Evolutionary conservation across 2,113 vertebrate species (phyloP).

Genomic region (Nycticebus coucang): DNA sequence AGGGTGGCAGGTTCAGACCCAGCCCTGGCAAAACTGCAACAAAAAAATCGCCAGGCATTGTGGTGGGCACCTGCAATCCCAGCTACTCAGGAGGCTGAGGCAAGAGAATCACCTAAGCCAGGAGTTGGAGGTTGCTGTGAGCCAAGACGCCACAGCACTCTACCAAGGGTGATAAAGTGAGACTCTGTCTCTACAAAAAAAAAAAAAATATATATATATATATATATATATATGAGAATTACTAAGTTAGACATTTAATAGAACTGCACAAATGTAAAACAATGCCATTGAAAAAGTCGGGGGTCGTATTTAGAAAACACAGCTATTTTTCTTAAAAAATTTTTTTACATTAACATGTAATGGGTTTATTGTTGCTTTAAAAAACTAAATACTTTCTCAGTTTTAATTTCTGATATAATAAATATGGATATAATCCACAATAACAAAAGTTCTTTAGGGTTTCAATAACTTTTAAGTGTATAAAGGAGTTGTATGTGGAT

Average conservation of each 20-base stretch:
- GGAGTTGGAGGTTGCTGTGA: no score
- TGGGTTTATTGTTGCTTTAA: not conserved
- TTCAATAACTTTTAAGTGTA: not conserved
- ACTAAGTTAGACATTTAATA: not conserved
- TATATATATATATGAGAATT: no score
- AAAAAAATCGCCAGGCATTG: no score
- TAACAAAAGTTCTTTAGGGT: not conserved
- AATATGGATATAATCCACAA: not conserved
- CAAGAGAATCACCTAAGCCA: no score
- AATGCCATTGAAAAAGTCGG: not conserved
- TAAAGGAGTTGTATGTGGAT: not conserved
- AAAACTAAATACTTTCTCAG: not conserved
- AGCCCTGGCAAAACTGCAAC: no score
- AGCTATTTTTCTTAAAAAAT: not conserved
- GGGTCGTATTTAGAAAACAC: not conserved
- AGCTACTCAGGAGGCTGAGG: no score
- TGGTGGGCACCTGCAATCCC: no score
- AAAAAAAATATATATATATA: no score
- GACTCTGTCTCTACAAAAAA: no score
- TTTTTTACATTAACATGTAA: not conserved
- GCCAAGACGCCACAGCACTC: no score
- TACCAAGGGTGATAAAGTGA: no score
- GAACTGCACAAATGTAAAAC: not conserved
- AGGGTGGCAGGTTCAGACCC: no score
- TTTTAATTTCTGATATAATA: not conserved